Base-by-base conservation (phyloP, 2,888 invertebrate genomes). In the Rhagium mordax region DNA sequence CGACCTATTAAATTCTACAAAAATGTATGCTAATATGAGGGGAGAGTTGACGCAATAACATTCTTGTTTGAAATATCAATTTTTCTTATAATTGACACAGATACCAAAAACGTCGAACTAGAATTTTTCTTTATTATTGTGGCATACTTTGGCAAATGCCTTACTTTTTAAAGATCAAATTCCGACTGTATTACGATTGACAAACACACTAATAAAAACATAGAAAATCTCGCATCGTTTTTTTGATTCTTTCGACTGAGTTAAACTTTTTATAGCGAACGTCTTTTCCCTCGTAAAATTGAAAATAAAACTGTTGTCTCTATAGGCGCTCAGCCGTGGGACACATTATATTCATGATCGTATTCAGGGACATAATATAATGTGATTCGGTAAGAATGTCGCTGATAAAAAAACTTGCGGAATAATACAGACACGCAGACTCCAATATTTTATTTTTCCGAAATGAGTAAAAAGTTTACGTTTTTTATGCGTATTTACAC, bases 401-500 rank as follows among this genome's bases (percentile, higher is more conserved):
- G 24, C n/a, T 24, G 55, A 24, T 21, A 20, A 3, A 55, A 21
- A 55, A 51, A n/a, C 21, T 53, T 20, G 10, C 6, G 13, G 21
- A 55, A 55, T 55, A 55, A 55, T 55, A n/a, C n/a, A 55, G 55
- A 24, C 55, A 21, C 3, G 3, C 10, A 55, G 24, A 27, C 7
- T 24, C 55, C 55, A 51, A 27, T n/a, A 24, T 55, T 55, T 55
- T 55, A 55, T 51, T 18, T 51, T 62, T 24, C 20, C 21, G 18
- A 4, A 27, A 24, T 24, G 62, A 64, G 3, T 13, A 51, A 18
- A 24, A 49, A 18, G 15, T 64, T 49, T 24, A 18, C 21, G 3
- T 51, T 64, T 64, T 64, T 64, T 21, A 21, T 15, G 2, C 55
- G 21, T n/a, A n/a, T n/a, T n/a, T n/a, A n/a, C n/a, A n/a, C n/a